Evolutionary conservation across 2,888 invertebrate species (phyloP).

Genomic region (Pseudococcus jackbeardsleyi): DNA sequence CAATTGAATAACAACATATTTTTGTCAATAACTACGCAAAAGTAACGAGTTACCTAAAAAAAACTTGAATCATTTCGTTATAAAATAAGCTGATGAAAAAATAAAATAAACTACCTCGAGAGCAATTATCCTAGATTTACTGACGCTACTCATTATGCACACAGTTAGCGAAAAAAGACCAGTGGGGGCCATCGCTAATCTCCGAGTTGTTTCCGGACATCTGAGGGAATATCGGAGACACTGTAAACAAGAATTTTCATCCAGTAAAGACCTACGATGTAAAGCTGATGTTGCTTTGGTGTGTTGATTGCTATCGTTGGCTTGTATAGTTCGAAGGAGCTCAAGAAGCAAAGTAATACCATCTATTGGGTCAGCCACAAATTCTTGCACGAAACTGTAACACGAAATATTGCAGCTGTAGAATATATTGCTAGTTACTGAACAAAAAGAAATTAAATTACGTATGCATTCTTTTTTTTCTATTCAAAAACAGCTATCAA

Average conservation of each 20-base stretch:
- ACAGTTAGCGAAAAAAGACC: constrained; percentile 88
- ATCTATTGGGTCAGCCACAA: constrained; percentile 88
- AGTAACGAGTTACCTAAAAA: constrained; percentile 40
- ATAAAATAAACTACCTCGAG: constrained; percentile 78
- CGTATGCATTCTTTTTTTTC: neutral
- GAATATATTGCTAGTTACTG: constrained; percentile 12
- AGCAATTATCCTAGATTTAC: constrained; percentile 86
- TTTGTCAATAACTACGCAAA: constrained; percentile 82
- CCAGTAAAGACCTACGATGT: constrained; percentile 79
- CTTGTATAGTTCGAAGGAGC: constrained; percentile 86
- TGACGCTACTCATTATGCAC: constrained; percentile 89
- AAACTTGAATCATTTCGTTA: neutral
- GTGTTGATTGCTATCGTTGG: constrained; percentile 74
- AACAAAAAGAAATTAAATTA: constrained; percentile 7
- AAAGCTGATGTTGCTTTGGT: constrained; percentile 70
- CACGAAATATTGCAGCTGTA: constrained; percentile 65
- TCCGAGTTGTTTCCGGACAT: constrained; percentile 83
- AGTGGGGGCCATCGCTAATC: constrained; percentile 82
- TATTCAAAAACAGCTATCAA: constrained; percentile 1
- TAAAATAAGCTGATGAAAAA: neutral
- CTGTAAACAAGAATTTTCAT: constrained; percentile 91
- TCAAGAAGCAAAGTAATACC: constrained; percentile 88
- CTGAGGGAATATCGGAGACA: constrained; percentile 86
- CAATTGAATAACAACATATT: constrained; percentile 80
- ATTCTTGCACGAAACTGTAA: constrained; percentile 92